Percentiles rank a stretch among this genome's conserved stretches.
Evolutionary conservation across 2,888 invertebrate genomes (phyloP).

Genomic region (Spodoptera exigua): DNA sequence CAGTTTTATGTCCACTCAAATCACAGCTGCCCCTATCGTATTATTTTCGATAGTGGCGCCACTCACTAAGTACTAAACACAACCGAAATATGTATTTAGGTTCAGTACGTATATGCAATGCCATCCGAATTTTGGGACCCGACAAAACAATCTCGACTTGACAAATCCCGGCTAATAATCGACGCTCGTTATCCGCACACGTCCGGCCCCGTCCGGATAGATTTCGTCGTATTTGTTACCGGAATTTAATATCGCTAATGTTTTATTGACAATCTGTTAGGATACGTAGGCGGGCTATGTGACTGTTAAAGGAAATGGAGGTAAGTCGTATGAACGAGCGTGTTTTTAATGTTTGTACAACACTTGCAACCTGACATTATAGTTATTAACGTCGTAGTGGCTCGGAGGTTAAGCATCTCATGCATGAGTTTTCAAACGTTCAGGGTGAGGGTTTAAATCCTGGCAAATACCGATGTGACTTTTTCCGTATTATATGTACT

Average conservation of each 20-base stretch:
- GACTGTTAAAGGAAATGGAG: no score
- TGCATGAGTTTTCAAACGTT: no score
- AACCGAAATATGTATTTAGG: slow-evolving; percentile 44
- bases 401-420: no score
- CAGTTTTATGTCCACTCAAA: slow-evolving; percentile 12
- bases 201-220: slow-evolving; percentile 48
- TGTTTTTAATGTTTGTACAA: no score
- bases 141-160: slow-evolving; percentile 62
- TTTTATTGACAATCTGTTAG: slow-evolving; percentile 42
- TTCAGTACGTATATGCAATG: slow-evolving; percentile 21
- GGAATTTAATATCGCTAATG: slow-evolving; percentile 57
- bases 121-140: slow-evolving; percentile 42
- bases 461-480: no score
- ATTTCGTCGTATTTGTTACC: slow-evolving; percentile 53
- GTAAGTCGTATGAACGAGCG: no score
- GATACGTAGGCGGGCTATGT: slow-evolving; percentile 3
- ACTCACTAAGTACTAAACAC: slow-evolving; percentile 11
- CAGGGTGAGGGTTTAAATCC: no score
- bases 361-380: no score
- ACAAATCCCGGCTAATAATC: slow-evolving; percentile 66
- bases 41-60: slow-evolving; percentile 19
- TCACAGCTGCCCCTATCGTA: slow-evolving; percentile 7
- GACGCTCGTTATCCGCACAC: slow-evolving; percentile 63
- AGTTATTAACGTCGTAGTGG: no score
- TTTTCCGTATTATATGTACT: no score